Evolutionary conservation across 2,797 vertebrate genomes (phyloP), one percentile per base, ranked within the genome.

Genomic region (Syndactyla subalaris): DNA sequence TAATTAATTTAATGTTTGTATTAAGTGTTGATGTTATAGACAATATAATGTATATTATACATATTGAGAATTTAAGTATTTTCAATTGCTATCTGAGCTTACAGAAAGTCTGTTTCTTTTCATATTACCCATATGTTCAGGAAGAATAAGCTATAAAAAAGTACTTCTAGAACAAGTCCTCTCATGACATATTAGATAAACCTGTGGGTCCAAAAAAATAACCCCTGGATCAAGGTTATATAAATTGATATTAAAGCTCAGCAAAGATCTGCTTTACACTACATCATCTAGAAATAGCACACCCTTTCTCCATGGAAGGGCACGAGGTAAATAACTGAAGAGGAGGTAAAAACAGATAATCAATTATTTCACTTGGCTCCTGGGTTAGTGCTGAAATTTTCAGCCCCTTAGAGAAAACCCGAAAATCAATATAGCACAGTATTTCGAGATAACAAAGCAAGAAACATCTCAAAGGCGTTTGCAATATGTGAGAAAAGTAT

Each of bases 291-390:
- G 85, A 93, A 97, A 94, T n/a, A 92, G 91, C 59, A 93, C 71
- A 95, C 67, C 48, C 78, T 89, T 89, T 83, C 82, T 72, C n/a
- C 70, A 49, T 48, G 5, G 77, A 95, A 96, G 95, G 88, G 65
- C 89, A 93, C 2, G 14, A 89, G 82, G 75, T 89, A 96, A 95
- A 93, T 89, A 97, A 96, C 77, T 63, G 93, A 89, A 77, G 84
- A 93, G 83, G 91, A 93, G 90, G 89, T 38, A 91, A 95, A 96
- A 96, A 66, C 93, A 95, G 93, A 93, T 96, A 97, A 96, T 96
- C 95, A 93, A 95, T 97, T 96, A 93, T 66, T 95, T 87, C 73
- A 89, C 27, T n/a, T 93, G 66, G 76, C 92, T 97, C 82, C 92
- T 54, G 94, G 92, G 89, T 79, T 85, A 90, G 76, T 58, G 68